phyloP scores from a whole-genome alignment of 2,888 invertebrate species.

The Orchestes rusci region DNA sequence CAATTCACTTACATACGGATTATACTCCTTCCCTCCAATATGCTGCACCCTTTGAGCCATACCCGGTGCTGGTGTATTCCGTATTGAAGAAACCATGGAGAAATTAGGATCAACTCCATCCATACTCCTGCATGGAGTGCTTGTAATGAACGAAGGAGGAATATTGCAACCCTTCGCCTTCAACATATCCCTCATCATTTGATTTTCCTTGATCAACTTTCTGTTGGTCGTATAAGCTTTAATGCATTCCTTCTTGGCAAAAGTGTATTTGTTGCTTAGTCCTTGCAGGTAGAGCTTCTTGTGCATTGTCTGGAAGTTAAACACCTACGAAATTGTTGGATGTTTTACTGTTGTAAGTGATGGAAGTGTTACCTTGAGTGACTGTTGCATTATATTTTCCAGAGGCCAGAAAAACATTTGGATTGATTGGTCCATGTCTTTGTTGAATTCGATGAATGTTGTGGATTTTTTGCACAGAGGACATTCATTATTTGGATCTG shows the following conservation, averaged over 20 bases:
- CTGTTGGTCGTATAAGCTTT: slow-evolving; percentile 31
- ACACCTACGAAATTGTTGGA: slow-evolving; percentile 25
- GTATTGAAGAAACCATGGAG: slow-evolving; percentile 24
- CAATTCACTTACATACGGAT: too few species aligned
- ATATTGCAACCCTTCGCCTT: too few species aligned
- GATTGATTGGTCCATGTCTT: slow-evolving; percentile 33
- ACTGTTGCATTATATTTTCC: slow-evolving; percentile 30
- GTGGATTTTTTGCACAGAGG: slow-evolving; percentile 33
- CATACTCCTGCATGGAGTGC: too few species aligned
- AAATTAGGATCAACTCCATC: too few species aligned
- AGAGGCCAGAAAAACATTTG: slow-evolving; percentile 35
- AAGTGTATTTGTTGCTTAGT: slow-evolving; percentile 33
- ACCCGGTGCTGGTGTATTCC: slow-evolving; percentile 18
- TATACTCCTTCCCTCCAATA: too few species aligned
- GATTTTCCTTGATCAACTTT: slow-evolving; percentile 33
- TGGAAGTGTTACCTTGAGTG: slow-evolving; percentile 35
- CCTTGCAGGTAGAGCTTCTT: slow-evolving; percentile 28
- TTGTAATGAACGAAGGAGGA: too few species aligned
- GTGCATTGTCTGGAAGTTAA: slow-evolving; percentile 36
- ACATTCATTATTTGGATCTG: too few species aligned
- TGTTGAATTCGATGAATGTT: slow-evolving; percentile 29
- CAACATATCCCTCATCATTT: slow-evolving; percentile 26
- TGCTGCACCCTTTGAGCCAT: slow-evolving; percentile 6
- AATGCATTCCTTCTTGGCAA: slow-evolving; percentile 34
- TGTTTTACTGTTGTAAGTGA: not conserved